Percentiles rank a stretch among this genome's conserved stretches.
phyloP scores from a whole-genome alignment of 2,113 vertebrate species.

The Platichthys flesus region DNA sequence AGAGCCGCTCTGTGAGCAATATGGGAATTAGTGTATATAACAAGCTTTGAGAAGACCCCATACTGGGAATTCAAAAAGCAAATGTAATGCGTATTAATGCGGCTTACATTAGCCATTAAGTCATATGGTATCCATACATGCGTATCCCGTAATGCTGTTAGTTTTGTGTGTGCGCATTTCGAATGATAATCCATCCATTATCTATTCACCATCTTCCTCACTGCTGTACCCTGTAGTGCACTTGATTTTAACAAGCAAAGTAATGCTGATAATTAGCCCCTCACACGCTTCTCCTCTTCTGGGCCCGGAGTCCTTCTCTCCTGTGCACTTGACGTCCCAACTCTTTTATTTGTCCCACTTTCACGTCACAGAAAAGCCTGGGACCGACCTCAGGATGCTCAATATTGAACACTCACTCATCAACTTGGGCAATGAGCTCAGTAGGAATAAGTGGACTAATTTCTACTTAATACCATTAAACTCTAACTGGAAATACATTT shows the following conservation, averaged over 20 bases:
- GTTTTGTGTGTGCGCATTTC: slow-evolving; percentile 19
- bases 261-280: slow-evolving; percentile 50
- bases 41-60: slow-evolving; percentile 56
- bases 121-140: slow-evolving; percentile 10
- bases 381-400: slow-evolving; percentile 50
- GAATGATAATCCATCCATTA: slow-evolving; percentile 22
- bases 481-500: slow-evolving; percentile 34
- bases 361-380: slow-evolving; percentile 45
- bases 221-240: slow-evolving; percentile 7
- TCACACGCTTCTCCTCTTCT: slow-evolving; percentile 35
- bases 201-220: slow-evolving; percentile 12
- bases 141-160: neutral
- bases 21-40: slow-evolving; percentile 65
- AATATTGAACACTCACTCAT: slow-evolving; percentile 35
- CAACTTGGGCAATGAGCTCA: slow-evolving; percentile 31
- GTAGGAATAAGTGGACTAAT: slow-evolving; percentile 25
- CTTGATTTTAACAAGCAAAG: slow-evolving; percentile 40
- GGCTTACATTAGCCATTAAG: neutral
- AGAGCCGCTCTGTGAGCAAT: slow-evolving; percentile 59
- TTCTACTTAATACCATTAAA: slow-evolving; percentile 50
- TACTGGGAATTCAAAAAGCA: slow-evolving; percentile 43
- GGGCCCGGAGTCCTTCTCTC: slow-evolving; percentile 33
- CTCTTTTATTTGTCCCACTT: slow-evolving; percentile 58
- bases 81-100: slow-evolving; percentile 23
- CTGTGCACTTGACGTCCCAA: slow-evolving; percentile 37